Conservation (phyloP, 2,113 vertebrate genomes). For the Chionomys nivalis region DNA sequence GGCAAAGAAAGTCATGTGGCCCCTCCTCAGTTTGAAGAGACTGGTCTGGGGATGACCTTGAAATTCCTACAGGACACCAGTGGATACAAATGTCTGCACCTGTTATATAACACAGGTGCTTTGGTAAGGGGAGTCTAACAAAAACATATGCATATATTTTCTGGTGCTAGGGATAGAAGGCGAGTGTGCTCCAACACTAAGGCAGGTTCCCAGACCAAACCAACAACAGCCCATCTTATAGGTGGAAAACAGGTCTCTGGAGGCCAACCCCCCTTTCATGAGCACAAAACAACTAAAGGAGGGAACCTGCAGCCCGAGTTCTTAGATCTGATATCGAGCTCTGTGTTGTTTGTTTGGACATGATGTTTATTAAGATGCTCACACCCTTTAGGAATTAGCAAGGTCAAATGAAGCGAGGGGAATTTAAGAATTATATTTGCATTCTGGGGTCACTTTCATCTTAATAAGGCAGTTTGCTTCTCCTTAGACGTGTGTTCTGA, state of each 20-base stretch:
- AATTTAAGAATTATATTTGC: conserved; percentile 44
- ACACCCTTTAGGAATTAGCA: conserved; percentile 37
- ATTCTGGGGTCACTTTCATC: conserved; percentile 37
- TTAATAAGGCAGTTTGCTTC: conserved; percentile 15
- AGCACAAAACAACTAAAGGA: neutral
- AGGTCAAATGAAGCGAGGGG: neutral
- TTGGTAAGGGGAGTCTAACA: neutral
- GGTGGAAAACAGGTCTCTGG: neutral
- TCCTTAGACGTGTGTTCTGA: neutral
- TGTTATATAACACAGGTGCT: neutral
- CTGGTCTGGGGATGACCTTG: neutral
- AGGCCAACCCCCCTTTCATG: neutral
- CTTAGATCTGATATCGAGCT: neutral
- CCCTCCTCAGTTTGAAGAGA: neutral
- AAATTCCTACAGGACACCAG: neutral
- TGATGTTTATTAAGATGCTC: neutral
- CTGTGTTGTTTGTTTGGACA: neutral
- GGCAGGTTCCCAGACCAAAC: neutral
- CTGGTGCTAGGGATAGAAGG: neutral
- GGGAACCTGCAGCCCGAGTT: neutral
- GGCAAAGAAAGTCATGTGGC: neutral
- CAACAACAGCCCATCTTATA: neutral
- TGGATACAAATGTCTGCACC: neutral
- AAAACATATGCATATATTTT: neutral
- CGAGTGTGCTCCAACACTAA: neutral